Evolutionary conservation across 2,888 invertebrate species (phyloP), one percentile per base, ranked within the genome.

Genomic region (Salticus scenicus): DNA sequence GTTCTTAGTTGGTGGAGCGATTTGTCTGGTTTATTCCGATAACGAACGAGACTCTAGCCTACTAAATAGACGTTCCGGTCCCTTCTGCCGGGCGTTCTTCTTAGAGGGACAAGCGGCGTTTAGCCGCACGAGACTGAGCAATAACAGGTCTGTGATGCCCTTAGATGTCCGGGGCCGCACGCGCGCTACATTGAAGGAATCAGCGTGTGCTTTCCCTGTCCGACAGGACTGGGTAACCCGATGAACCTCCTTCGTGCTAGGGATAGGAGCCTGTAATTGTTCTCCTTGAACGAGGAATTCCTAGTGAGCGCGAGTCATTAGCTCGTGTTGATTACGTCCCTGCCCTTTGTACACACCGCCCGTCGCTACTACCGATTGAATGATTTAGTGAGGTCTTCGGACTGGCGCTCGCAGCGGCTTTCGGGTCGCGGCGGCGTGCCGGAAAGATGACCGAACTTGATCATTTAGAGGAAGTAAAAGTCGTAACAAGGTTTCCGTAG

Each of bases 11-110:
- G 93, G 94, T 94, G 93, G 93, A 93, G 93, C 91, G 93, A 94
- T 94, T 93, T 94, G 94, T 94, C 94, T 94, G 94, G 93, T 94
- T 94, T 91, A 94, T 94, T 94, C 93, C 93, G 93, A 93, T 94
- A 94, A 94, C 93, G 93, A 94, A 93, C 93, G 93, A 94, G 93
- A 94, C 93, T 93, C 92, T 92, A 92, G 92, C 92, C 92, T 93
- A 91, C 92, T 93, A 93, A 93, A 91, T 93, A 93, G 66, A 66
- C 69, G 69, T 33, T 41, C 69, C 69, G 69, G 31, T 70, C 69
- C 12, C 14, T 20, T 27, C 24, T 12, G 69, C 31, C 37, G 69
- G 69, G 31, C 41, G 69, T 70, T 70, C 69, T 70, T 70, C 69
- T 70, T 70, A 70, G 69, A 70, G 69, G 69, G 69, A 70, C 69